phyloP scores from a whole-genome alignment of 2,113 vertebrate genomes.

The Cavia porcellus region DNA sequence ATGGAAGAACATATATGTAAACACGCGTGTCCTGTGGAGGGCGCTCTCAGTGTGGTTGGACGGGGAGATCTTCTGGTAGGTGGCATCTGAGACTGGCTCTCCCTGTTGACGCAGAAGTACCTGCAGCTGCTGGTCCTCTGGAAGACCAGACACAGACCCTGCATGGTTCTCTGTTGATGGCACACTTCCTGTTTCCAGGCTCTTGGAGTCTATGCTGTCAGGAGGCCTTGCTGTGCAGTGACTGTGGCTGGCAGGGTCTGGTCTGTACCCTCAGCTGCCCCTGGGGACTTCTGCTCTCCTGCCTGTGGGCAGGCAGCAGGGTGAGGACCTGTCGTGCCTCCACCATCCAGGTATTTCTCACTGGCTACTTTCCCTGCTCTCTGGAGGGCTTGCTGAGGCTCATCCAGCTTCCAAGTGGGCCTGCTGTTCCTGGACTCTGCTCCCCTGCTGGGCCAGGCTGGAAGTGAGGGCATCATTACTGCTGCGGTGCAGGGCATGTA shows the following conservation, averaged over 20 bases:
- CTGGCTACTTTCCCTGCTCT: not conserved
- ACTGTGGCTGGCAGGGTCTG: not conserved
- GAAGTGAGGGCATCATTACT: not conserved
- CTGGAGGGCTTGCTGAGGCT: not conserved
- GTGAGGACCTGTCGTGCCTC: not conserved
- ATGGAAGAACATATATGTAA: not conserved
- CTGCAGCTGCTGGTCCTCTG: not conserved
- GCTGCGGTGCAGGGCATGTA: not conserved
- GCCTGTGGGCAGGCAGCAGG: not conserved
- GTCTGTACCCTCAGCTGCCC: not conserved
- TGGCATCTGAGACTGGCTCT: not conserved
- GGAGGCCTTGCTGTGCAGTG: not conserved
- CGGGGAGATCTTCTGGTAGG: not conserved
- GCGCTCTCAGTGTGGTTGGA: not conserved
- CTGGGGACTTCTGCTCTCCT: not conserved
- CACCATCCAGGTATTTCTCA: not conserved
- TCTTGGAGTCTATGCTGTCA: not conserved
- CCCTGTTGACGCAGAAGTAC: not conserved
- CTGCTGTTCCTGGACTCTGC: not conserved
- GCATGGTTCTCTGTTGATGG: not conserved
- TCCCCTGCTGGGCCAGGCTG: not conserved
- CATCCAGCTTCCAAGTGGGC: not conserved
- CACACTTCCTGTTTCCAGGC: not conserved
- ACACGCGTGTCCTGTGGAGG: not conserved
- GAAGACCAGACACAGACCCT: not conserved